These are phyloP conservation scores for Osmoderma eremita DNA, from an alignment of 2,888 invertebrate species.

Conservation along the genomic window DNA sequence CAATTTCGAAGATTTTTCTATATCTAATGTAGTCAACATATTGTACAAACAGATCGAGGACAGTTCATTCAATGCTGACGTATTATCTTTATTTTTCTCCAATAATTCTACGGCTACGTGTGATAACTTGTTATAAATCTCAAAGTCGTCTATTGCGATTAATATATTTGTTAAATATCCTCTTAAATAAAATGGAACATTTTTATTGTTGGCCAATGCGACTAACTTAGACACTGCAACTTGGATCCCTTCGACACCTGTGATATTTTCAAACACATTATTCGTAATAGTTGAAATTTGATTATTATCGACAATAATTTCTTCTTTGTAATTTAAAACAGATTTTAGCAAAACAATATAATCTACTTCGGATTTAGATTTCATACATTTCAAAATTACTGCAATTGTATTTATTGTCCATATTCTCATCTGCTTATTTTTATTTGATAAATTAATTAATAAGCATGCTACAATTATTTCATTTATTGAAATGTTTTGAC, in stretches of 20 bases:
- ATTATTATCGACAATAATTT: slow-evolving; percentile 73
- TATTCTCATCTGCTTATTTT: slow-evolving; percentile 67
- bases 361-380: slow-evolving; percentile 58
- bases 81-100: slow-evolving; percentile 44
- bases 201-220: slow-evolving; percentile 53
- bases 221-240: slow-evolving; percentile 54
- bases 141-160: slow-evolving; percentile 50
- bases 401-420: slow-evolving; percentile 68
- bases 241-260: slow-evolving; percentile 55
- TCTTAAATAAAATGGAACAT: slow-evolving; percentile 62
- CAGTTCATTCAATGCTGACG: slow-evolving; percentile 44
- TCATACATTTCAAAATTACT: slow-evolving; percentile 55
- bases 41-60: slow-evolving; percentile 53
- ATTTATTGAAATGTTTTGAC: slow-evolving; percentile 57
- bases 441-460: slow-evolving; percentile 69
- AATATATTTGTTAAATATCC: slow-evolving; percentile 59
- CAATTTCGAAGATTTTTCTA: slow-evolving; percentile 49
- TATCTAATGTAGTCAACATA: slow-evolving; percentile 54
- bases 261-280: slow-evolving; percentile 66
- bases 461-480: slow-evolving; percentile 65
- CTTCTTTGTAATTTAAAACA: slow-evolving; percentile 66
- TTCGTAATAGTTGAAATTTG: slow-evolving; percentile 73
- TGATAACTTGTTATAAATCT: slow-evolving; percentile 54
- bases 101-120: slow-evolving; percentile 51
- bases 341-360: slow-evolving; percentile 65